Evolutionary conservation across 2,113 vertebrate species (phyloP).

Genomic region (Ciconia boyciana): DNA sequence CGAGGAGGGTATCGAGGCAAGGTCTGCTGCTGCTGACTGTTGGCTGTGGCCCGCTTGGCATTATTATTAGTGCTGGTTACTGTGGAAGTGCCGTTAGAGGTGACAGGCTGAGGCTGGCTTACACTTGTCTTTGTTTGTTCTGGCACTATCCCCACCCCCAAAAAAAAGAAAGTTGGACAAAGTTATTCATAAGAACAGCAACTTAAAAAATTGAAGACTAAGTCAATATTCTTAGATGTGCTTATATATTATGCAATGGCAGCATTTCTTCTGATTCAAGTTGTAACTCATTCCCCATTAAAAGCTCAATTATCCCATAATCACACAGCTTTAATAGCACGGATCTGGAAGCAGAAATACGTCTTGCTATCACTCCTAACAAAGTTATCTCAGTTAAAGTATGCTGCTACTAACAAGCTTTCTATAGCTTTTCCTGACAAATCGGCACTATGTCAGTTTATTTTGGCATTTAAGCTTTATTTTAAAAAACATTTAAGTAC

Average conservation of each 20-base stretch:
- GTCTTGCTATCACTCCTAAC: not conserved
- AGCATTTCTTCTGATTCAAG: not conserved
- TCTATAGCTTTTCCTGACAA: not conserved
- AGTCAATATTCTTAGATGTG: not conserved
- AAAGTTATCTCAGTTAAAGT: not conserved
- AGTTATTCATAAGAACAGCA: conserved; percentile 27
- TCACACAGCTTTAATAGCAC: not conserved
- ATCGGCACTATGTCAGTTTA: not conserved
- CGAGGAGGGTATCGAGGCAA: conserved; percentile 85
- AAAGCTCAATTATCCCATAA: not conserved
- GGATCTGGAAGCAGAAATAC: not conserved
- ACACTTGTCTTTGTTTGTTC: conserved; percentile 85
- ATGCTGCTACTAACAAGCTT: not conserved
- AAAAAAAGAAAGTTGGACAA: conserved; percentile 62
- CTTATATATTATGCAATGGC: not conserved
- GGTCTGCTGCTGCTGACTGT: conserved; percentile 77
- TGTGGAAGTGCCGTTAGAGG: conserved; percentile 78
- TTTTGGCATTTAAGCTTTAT: not conserved
- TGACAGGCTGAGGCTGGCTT: conserved; percentile 83
- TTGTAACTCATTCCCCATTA: not conserved
- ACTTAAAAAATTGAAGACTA: not conserved
- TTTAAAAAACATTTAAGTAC: not conserved
- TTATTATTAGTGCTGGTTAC: conserved; percentile 87
- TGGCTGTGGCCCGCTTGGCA: conserved; percentile 91
- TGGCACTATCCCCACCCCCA: conserved; percentile 83